phyloP scores from a whole-genome alignment of 2,113 vertebrate genomes.

The Hucho hucho region DNA sequence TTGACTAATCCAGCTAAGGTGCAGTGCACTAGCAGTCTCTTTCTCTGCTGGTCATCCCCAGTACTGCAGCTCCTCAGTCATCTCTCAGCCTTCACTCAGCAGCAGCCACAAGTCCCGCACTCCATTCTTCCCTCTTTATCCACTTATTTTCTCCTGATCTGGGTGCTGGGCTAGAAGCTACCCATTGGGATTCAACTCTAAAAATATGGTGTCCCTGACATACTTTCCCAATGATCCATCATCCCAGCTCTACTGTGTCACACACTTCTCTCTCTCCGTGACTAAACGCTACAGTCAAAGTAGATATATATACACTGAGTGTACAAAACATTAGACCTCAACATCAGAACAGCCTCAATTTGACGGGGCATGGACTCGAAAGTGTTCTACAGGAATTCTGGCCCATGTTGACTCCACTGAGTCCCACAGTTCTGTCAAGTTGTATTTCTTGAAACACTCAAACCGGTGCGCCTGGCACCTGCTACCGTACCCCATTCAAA shows the following conservation, averaged over 20 bases:
- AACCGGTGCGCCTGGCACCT: too few species aligned
- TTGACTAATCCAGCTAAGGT: not conserved
- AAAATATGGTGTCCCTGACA: conserved; percentile 79
- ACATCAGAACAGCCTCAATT: not conserved
- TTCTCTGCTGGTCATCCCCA: not conserved
- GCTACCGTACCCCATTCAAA: too few species aligned
- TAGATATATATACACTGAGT: not conserved
- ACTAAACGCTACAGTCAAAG: conserved; percentile 24
- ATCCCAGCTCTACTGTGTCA: conserved; percentile 51
- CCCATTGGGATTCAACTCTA: conserved; percentile 71
- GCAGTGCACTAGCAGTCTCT: not conserved
- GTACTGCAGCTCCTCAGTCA: not conserved
- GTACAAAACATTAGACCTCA: not conserved
- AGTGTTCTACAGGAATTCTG: too few species aligned
- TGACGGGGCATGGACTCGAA: too few species aligned
- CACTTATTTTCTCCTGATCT: conserved; percentile 49
- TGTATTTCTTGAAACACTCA: too few species aligned
- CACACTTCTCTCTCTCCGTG: conserved; percentile 42
- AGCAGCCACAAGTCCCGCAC: conserved; percentile 18
- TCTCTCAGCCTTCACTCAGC: conserved; percentile 1
- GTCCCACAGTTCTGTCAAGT: too few species aligned
- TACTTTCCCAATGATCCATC: conserved; percentile 67
- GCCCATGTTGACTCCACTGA: too few species aligned
- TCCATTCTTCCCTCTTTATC: conserved; percentile 33
- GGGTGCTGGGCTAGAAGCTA: conserved; percentile 63